These are phyloP conservation scores for Xestia sexstrigata DNA, from an alignment of 2,888 invertebrate species.

Conservation along the genomic window DNA sequence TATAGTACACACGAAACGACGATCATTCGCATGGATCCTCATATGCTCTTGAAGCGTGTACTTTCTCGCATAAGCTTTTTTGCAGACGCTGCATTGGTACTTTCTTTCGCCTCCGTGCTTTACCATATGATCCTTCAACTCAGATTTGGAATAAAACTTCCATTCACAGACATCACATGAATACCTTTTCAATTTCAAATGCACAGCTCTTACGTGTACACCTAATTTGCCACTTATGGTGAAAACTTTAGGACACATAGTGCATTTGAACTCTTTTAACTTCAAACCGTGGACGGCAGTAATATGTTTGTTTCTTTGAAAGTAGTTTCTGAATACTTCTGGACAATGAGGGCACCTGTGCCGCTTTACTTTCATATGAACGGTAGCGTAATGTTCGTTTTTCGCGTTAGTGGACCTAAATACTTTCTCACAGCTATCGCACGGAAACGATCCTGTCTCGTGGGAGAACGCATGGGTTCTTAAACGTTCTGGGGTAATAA, in stretches of 20 bases:
- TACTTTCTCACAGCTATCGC: constrained; percentile 87
- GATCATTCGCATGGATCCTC: constrained; percentile 85
- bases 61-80: constrained; percentile 87
- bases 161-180: constrained; percentile 88
- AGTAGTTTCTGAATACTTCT: constrained; percentile 85
- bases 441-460: constrained; percentile 81
- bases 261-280: constrained; percentile 85
- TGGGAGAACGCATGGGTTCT: constrained; percentile 83
- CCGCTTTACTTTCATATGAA: constrained; percentile 86
- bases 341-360: constrained; percentile 85
- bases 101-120: constrained; percentile 89
- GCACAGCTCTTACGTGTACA: constrained; percentile 82
- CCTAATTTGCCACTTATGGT: constrained; percentile 83
- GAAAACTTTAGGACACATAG: constrained; percentile 83
- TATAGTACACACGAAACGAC: constrained; percentile 80
- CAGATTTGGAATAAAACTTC: constrained; percentile 89
- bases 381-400: constrained; percentile 87
- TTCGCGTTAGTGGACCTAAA: constrained; percentile 86
- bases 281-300: constrained; percentile 81
- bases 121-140: constrained; percentile 89
- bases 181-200: constrained; percentile 85
- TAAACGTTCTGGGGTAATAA: constrained; percentile 83
- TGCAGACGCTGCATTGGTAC: constrained; percentile 87
- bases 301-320: constrained; percentile 86
- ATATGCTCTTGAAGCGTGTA: constrained; percentile 85